A percentile compares a stretch with the other conserved stretches of the same genome.
These are phyloP conservation scores for Drosophila anceps DNA, from an alignment of 2,888 invertebrate genomes.

Conservation along the genomic window DNA sequence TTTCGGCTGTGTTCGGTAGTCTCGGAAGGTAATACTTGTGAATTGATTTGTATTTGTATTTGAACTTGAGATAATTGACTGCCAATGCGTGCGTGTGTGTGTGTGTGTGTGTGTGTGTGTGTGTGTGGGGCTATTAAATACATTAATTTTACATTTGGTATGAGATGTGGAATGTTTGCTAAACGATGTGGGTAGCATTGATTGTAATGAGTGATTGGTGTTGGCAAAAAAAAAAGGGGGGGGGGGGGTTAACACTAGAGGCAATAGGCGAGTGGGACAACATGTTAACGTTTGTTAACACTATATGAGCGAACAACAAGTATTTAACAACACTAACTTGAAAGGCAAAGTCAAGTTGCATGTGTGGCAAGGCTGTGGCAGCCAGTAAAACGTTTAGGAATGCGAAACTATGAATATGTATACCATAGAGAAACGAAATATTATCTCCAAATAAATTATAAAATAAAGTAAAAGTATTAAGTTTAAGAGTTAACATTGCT, in stretches of 20 bases:
- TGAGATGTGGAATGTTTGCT: conserved; percentile 19
- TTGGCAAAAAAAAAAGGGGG: background rate
- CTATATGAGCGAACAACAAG: background rate
- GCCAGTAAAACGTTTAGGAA: background rate
- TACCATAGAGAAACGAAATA: background rate
- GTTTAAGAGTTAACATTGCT: background rate
- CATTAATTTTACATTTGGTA: conserved; percentile 35
- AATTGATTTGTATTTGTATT: conserved; percentile 52
- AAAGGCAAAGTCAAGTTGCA: background rate
- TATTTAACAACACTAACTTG: background rate
- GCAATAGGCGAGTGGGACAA: background rate
- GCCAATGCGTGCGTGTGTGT: background rate
- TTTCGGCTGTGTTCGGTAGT: conserved; percentile 37
- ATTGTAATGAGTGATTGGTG: conserved; percentile 18
- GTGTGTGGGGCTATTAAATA: conserved; percentile 26
- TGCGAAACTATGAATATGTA: background rate
- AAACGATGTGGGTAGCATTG: conserved; percentile 34
- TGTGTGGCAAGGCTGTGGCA: background rate
- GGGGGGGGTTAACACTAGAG: background rate
- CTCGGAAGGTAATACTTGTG: conserved; percentile 26
- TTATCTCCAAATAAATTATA: background rate
- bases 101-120: background rate
- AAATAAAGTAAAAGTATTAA: background rate
- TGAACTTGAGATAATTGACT: conserved; percentile 40
- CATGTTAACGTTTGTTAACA: background rate